Evolutionary conservation across 2,888 invertebrate species (phyloP).

Genomic region (Ochlodes sylvanus): DNA sequence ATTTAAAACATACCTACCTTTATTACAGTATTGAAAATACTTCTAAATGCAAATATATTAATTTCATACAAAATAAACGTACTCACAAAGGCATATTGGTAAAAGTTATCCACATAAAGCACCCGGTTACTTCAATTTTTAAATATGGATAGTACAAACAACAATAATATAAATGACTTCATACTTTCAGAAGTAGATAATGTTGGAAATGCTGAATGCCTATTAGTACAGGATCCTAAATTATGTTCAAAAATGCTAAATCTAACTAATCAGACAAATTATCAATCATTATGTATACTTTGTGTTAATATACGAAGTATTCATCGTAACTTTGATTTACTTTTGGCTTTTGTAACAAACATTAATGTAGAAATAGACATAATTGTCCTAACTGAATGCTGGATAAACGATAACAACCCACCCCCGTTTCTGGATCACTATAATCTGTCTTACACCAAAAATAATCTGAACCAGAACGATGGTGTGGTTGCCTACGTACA

Average conservation of each 20-base stretch:
- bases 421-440: constrained; percentile 1
- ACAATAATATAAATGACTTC: neutral
- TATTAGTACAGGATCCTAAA: neutral
- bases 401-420: neutral
- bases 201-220: neutral
- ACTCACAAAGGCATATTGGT: too few relatives aligned
- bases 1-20: too few relatives aligned
- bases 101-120: too few relatives aligned
- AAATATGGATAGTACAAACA: neutral
- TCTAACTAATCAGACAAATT: neutral
- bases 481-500: constrained; percentile 2
- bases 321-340: too few relatives aligned
- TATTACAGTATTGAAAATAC: too few relatives aligned
- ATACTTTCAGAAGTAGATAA: neutral
- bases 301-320: constrained; percentile 1
- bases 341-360: neutral
- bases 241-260: neutral
- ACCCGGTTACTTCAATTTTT: neutral
- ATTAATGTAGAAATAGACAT: neutral
- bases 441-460: neutral
- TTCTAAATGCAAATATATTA: too few relatives aligned
- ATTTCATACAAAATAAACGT: too few relatives aligned
- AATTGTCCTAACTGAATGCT: constrained; percentile 6
- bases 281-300: neutral
- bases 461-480: neutral